Evolutionary conservation across 2,888 invertebrate species (phyloP), one percentile per base, ranked within the genome.

Genomic region (Limnephilus lunatus): DNA sequence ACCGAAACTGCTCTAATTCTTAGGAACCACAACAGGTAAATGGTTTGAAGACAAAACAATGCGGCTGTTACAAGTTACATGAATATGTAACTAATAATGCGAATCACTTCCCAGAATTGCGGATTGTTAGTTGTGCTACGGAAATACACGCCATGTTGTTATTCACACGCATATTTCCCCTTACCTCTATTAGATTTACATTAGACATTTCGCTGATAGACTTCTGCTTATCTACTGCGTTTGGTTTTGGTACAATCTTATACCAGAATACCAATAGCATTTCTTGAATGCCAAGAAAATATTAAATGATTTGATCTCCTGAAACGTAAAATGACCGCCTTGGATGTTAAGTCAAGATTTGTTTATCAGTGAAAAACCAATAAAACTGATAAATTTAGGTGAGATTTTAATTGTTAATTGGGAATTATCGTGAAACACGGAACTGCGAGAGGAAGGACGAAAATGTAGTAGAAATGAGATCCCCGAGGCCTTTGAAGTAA

Each of bases 31-130:
- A 25, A 25, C 68, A 19, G 68, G 25, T 68, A 25, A 68, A 68
- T 68, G 53, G 25, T 68, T 68, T 25, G 25, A 68, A 68, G 68
- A 19, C 25, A 9, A 68, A 68, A 68, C 68, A 68, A 68, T 68
- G n/a, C 68, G 68, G 68, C n/a, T 68, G n/a, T 68, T 68, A 85
- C 85, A 85, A 85, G 35, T 39, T 85, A 85, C 68, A 68, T 0
- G n/a, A 85, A 85, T 39, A 39, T 85, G 39, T 39, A 85, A 35
- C 39, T 85, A 85, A 85, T 85, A 35, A 85, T 39, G 39, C 25
- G 39, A 32, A 82, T 32, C 82, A 85, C 85, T 85, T 85, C 85
- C 85, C 85, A 85, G 85, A 85, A 85, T 19, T 85, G 35, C 25
- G 35, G 15, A 39, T 31, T 85, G 32, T 83, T 83, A 19, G 53